Evolutionary conservation across 2,113 vertebrate species (phyloP).

Genomic region (Stomatorhinus ivindoensis): DNA sequence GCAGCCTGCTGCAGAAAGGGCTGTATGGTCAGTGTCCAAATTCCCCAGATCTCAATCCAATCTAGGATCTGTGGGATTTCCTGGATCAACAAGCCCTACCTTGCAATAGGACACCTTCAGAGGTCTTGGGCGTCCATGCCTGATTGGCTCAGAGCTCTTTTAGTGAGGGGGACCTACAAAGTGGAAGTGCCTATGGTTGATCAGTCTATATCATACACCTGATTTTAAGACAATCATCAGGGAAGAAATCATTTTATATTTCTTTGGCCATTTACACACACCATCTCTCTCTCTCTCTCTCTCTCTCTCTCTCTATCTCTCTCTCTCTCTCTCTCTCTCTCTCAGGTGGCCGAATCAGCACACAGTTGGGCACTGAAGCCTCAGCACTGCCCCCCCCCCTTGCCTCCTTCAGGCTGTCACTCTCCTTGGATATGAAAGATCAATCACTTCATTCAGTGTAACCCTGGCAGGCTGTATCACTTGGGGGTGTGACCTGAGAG

Average conservation of each 20-base stretch:
- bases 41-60: not conserved
- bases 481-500: not conserved
- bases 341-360: not conserved
- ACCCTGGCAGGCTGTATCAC: slow-evolving; percentile 12
- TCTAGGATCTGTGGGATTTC: not conserved
- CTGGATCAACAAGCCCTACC: not conserved
- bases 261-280: not conserved
- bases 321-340: not conserved
- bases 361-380: not conserved
- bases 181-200: not conserved
- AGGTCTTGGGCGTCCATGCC: not conserved
- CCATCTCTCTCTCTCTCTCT: not conserved
- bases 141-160: not conserved
- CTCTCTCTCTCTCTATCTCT: not conserved
- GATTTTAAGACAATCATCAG: not conserved
- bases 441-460: not conserved
- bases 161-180: not conserved
- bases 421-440: slow-evolving; percentile 4
- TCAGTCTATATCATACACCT: not conserved
- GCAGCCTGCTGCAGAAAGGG: not conserved
- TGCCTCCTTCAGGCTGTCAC: not conserved
- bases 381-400: not conserved
- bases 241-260: not conserved
- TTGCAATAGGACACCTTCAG: not conserved
- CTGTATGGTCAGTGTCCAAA: not conserved